phyloP scores from a whole-genome alignment of 2,888 invertebrate species.

The Diarsia mendica region DNA sequence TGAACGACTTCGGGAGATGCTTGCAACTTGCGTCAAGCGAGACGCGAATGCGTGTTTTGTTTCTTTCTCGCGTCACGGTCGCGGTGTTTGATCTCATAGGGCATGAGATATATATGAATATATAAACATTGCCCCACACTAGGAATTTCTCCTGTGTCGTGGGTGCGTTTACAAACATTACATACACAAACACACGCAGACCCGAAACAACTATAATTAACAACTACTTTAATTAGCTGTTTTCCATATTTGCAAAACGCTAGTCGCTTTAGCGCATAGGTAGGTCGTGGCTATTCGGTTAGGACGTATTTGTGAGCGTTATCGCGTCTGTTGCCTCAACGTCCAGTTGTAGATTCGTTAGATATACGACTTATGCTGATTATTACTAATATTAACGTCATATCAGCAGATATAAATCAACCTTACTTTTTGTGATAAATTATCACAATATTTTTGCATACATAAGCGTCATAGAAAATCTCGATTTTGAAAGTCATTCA shows the following conservation, averaged over 20 bases:
- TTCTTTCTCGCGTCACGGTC: neutral
- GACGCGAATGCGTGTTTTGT: neutral
- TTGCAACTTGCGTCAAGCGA: neutral
- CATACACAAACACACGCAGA: too few relatives aligned
- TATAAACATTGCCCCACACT: too few relatives aligned
- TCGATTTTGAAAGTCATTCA: neutral
- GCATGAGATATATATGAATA: too few relatives aligned
- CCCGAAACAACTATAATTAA: too few relatives aligned
- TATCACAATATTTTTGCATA: neutral
- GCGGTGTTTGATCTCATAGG: too few relatives aligned
- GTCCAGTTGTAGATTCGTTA: neutral
- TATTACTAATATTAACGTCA: neutral
- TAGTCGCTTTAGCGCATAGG: neutral
- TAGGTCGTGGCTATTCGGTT: neutral
- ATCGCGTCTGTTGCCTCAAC: conserved; percentile 2
- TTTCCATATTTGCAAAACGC: neutral
- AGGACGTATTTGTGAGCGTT: neutral
- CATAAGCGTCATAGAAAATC: neutral
- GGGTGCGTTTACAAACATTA: too few relatives aligned
- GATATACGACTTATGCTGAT: neutral
- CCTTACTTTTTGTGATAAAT: neutral
- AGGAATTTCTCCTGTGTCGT: too few relatives aligned
- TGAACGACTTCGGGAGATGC: neutral
- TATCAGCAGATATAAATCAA: neutral
- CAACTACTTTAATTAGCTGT: too few relatives aligned